A percentile compares a stretch with the other conserved stretches of the same genome.
These are phyloP conservation scores for Junonia oenone DNA, from an alignment of 2,888 invertebrate species.

Conservation along the genomic window DNA sequence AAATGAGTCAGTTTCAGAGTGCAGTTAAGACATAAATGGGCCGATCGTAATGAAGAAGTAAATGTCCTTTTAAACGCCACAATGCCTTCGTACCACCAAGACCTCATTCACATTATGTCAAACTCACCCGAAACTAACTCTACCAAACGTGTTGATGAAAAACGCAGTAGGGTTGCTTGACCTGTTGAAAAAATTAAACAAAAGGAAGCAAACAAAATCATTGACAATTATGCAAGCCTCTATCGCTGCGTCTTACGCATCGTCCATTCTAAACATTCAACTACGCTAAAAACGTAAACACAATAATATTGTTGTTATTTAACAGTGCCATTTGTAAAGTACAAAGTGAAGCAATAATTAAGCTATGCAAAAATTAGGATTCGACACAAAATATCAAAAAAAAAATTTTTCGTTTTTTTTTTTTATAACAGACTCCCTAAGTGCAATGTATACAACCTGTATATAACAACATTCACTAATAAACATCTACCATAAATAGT, in stretches of 20 bases:
- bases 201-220: conserved; percentile 67
- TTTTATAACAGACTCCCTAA: background rate
- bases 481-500: background rate
- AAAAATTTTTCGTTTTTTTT: no score
- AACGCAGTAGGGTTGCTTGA: conserved; percentile 84
- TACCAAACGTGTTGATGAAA: conserved; percentile 85
- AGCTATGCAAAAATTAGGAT: conserved; percentile 3
- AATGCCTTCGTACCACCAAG: conserved; percentile 76
- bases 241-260: conserved; percentile 53
- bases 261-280: conserved; percentile 39
- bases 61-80: conserved; percentile 67
- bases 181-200: conserved; percentile 84
- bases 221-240: conserved; percentile 61
- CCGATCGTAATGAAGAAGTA: conserved; percentile 60
- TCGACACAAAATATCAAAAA: no score
- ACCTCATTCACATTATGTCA: conserved; percentile 73
- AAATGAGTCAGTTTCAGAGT: conserved; percentile 74
- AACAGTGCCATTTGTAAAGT: conserved; percentile 10
- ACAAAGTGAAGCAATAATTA: background rate
- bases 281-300: conserved; percentile 10
- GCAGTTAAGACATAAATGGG: conserved; percentile 68
- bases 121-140: conserved; percentile 87
- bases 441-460: conserved; percentile 12
- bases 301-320: conserved; percentile 3
- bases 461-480: conserved; percentile 1